A percentile compares a stretch with the other conserved stretches of the same genome.
Conservation (phyloP, 2,888 invertebrate genomes). For the Cheilosia scutellata region DNA sequence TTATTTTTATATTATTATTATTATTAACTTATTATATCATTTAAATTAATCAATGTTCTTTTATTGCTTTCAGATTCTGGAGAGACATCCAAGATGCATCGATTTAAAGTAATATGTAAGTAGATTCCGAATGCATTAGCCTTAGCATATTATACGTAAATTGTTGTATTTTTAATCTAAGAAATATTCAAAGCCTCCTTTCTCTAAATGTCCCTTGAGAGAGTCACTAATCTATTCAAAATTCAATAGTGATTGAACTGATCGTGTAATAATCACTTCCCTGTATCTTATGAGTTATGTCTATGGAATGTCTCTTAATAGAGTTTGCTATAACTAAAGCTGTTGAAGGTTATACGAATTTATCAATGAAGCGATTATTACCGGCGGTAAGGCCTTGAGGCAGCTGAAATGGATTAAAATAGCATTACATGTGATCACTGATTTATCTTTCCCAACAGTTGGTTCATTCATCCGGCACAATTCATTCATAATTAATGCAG, state of each 20-base stretch:
- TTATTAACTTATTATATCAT: too few species aligned
- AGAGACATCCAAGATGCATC: slow-evolving; percentile 32
- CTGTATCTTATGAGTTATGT: not conserved
- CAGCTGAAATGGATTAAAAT: not conserved
- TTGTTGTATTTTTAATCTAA: too few species aligned
- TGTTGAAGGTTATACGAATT: slow-evolving; percentile 6
- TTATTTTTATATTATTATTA: too few species aligned
- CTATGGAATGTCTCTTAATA: not conserved
- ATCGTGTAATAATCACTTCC: slow-evolving; percentile 22
- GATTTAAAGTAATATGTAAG: slow-evolving; percentile 46
- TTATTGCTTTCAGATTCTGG: slow-evolving; percentile 37
- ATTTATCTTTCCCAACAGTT: not conserved
- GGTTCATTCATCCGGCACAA: not conserved
- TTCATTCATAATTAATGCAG: not conserved
- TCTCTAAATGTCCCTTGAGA: not conserved
- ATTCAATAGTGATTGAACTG: not conserved
- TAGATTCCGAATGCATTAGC: not conserved
- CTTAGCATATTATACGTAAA: too few species aligned
- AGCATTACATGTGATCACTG: not conserved
- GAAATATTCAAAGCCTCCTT: not conserved
- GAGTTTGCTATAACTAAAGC: not conserved
- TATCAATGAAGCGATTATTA: slow-evolving; percentile 3
- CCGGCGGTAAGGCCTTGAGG: not conserved
- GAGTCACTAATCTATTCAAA: not conserved
- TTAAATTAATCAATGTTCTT: not conserved